Percentiles rank a stretch among this genome's conserved stretches.
phyloP scores from a whole-genome alignment of 2,888 invertebrate genomes.

The Ophion obscuratus region DNA sequence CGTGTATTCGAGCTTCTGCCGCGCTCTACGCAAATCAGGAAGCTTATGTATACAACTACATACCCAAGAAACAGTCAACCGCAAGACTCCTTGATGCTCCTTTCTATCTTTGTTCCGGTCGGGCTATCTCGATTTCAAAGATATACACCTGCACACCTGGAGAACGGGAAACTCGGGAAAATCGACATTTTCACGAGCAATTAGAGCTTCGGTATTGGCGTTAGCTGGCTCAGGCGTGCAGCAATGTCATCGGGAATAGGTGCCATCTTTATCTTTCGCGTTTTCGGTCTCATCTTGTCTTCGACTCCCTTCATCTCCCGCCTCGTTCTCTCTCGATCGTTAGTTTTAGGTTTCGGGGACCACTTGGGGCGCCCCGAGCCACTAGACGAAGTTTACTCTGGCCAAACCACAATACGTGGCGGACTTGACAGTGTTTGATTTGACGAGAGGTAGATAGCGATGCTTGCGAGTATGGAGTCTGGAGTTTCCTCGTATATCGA shows the following conservation, averaged over 20 bases:
- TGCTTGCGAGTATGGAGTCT: slow-evolving; percentile 35
- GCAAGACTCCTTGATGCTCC: slow-evolving; percentile 46
- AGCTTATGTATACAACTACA: slow-evolving; percentile 38
- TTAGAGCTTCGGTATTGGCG: slow-evolving; percentile 65
- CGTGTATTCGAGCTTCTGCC: slow-evolving; percentile 15
- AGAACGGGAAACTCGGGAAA: slow-evolving; percentile 50
- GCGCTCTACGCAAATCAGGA: slow-evolving; percentile 30
- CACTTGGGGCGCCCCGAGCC: slow-evolving; percentile 66
- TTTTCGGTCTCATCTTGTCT: slow-evolving; percentile 12
- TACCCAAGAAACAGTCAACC: slow-evolving; percentile 55
- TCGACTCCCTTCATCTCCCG: not conserved
- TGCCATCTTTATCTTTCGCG: slow-evolving; percentile 14
- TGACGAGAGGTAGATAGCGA: slow-evolving; percentile 65
- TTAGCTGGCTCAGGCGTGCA: slow-evolving; percentile 62
- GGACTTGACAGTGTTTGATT: slow-evolving; percentile 71
- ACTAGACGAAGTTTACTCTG: slow-evolving; percentile 69
- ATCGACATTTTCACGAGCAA: slow-evolving; percentile 69
- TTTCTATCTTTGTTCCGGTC: slow-evolving; percentile 47
- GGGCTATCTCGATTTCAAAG: slow-evolving; percentile 41
- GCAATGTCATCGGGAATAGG: slow-evolving; percentile 65
- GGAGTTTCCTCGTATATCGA: slow-evolving; percentile 52
- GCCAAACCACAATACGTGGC: slow-evolving; percentile 69
- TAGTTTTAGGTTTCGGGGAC: slow-evolving; percentile 58
- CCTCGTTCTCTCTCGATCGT: slow-evolving; percentile 29
- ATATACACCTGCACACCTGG: slow-evolving; percentile 11